Evolutionary conservation across 2,113 vertebrate species (phyloP), one percentile per base, ranked within the genome.

Genomic region (Mugil cephalus): DNA sequence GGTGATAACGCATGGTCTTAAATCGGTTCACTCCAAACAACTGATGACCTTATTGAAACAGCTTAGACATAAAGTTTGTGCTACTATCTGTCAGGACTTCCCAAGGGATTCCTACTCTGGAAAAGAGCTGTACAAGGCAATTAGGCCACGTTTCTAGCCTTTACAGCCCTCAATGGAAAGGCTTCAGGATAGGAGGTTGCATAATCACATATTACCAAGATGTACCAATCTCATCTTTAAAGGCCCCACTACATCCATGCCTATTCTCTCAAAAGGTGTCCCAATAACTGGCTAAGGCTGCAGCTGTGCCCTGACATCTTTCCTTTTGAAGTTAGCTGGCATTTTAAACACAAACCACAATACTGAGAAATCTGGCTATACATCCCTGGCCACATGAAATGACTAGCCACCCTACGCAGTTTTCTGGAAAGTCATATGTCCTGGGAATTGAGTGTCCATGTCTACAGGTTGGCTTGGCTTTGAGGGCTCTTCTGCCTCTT

Each of bases 381-480:
- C 18, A 50, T 58, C 0, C 61, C 35, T 40, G 42, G 61, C 60
- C 19, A 64, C 13, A 71, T 46, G 52, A 65, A 78, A 3, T 10
- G 1, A 17, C 35, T 74, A 1, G 4, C 15, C 13, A 56, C 56
- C 19, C 70, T 73, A 1, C 5, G 15, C 2, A 8, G 59, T 36
- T 13, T 55, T 73, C 3, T 64, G 59, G 9, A 64, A 73, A 9
- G 17, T 36, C 15, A 55, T 10, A 8, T 77, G n/a, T 0, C n/a
- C n/a, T 69, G 4, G 65, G 56, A 0, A 69, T 14, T 11, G 51
- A 63, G n/a, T 71, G 46, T n/a, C n/a, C n/a, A n/a, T n/a, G n/a
- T n/a, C n/a, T n/a, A n/a, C n/a, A n/a, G n/a, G n/a, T n/a, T n/a
- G n/a, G n/a, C n/a, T n/a, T n/a, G n/a, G n/a, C n/a, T n/a, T n/a